Base-by-base conservation (phyloP, 2,113 vertebrate species). In the Campylorhamphus procurvoides region DNA sequence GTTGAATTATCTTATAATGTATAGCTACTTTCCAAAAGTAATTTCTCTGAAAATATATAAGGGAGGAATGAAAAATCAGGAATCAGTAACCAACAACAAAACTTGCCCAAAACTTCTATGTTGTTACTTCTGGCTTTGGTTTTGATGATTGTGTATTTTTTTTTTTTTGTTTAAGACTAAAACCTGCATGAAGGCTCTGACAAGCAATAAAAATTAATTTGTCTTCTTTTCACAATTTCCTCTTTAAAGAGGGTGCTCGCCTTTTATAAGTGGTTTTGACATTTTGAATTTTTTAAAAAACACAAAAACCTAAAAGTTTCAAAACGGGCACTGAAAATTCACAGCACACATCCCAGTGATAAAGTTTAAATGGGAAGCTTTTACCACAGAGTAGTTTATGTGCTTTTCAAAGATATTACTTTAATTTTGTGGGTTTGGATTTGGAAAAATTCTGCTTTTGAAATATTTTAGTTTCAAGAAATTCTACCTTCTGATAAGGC, bases 1-100 rank as follows among this genome's bases (percentile, higher is more conserved):
- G 94, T 69, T 94, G 87, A 94, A 84, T 89, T 79, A 84, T 2
- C 22, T 93, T 64, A 49, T 79, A 60, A 52, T 76, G 64, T 16
- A 56, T 42, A 84, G 18, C 78, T 78, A 44, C 6, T 42, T 87
- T 76, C 37, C n/a, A 85, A 66, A 78, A 91, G 44, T 9, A 37
- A 18, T 73, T 87, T 85, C 14, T 62, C 44, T 44, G 37, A 69
- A 87, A 72, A 76, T 37, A 37, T 39, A 7, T 15, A 68, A 25
- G 17, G 19, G 8, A 87, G 37, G 37, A 74, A 87, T 39, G 17
- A 91, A 89, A 89, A 90, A 58, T 44, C 37, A 66, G 63, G 37
- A 91, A 68, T 63, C 5, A 4, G 6, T n/a, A 73, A 56, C 17
- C 11, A 82, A 64, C 50, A 76, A 22, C 28, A 56, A 88, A 85